Percentiles rank a stretch among this genome's conserved stretches.
phyloP scores from a whole-genome alignment of 2,113 vertebrate species.

The Dromaius novaehollandiae region DNA sequence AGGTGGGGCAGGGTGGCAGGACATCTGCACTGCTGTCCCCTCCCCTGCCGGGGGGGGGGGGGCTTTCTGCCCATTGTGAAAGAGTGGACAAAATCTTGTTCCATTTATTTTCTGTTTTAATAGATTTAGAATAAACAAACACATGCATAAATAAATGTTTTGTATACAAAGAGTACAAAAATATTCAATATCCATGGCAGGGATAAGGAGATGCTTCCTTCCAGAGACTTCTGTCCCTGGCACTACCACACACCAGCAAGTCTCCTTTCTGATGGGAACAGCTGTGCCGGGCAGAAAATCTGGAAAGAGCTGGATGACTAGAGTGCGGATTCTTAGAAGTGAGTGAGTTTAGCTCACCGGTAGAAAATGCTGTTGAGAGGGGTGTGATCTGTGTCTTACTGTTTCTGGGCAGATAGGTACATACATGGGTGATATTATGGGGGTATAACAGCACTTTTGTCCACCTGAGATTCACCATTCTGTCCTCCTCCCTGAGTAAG shows the following conservation, averaged over 20 bases:
- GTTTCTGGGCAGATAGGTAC: not conserved
- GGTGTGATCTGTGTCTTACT: not conserved
- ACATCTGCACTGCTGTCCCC: not conserved
- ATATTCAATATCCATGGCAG: not conserved
- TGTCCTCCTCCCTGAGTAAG: not conserved
- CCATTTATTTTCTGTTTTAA: not conserved
- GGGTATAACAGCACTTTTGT: not conserved
- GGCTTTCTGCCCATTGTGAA: not conserved
- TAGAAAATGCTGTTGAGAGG: not conserved
- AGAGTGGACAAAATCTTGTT: not conserved
- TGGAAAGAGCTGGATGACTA: not conserved
- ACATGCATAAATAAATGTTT: not conserved
- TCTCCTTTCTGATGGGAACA: not conserved
- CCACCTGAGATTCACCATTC: not conserved
- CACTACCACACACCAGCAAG: not conserved
- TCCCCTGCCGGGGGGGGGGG: accelerated
- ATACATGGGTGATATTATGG: not conserved
- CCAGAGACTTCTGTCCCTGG: not conserved
- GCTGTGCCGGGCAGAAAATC: not conserved
- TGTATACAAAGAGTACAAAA: accelerated
- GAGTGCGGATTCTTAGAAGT: not conserved
- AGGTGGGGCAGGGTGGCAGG: accelerated
- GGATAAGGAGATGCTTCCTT: not conserved
- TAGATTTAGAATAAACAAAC: not conserved
- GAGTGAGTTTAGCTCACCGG: not conserved